phyloP scores from a whole-genome alignment of 2,888 invertebrate genomes.

The Hartigia nigra region DNA sequence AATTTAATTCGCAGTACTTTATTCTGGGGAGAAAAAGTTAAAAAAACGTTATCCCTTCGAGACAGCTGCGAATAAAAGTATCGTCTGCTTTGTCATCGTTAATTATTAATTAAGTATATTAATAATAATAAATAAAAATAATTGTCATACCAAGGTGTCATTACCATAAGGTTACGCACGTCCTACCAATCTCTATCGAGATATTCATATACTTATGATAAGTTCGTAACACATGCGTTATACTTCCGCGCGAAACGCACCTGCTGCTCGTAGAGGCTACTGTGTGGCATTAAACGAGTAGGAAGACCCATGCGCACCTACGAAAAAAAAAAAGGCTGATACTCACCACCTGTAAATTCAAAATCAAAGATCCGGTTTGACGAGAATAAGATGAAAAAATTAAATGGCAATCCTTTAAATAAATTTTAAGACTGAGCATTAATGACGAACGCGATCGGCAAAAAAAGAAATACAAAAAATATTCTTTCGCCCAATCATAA shows the following conservation, averaged over 20 bases:
- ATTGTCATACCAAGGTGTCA: not conserved
- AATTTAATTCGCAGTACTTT: not conserved
- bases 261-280: not conserved
- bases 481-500: not conserved
- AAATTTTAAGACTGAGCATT: not conserved
- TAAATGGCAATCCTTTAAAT: not conserved
- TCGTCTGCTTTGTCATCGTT: too few species aligned
- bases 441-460: not conserved
- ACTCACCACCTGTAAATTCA: not conserved
- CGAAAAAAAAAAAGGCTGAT: not conserved
- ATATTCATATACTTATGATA: not conserved
- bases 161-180: not conserved
- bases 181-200: not conserved
- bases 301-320: not conserved
- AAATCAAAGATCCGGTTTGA: not conserved
- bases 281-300: not conserved
- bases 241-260: not conserved
- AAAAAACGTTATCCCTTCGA: not conserved
- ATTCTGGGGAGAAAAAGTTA: not conserved
- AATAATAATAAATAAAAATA: not conserved
- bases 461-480: conserved; percentile 9
- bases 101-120: not conserved
- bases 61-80: not conserved
- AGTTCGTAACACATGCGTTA: not conserved
- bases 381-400: not conserved